Base-by-base conservation (phyloP, 2,113 vertebrate species). In the Siniperca chuatsi region DNA sequence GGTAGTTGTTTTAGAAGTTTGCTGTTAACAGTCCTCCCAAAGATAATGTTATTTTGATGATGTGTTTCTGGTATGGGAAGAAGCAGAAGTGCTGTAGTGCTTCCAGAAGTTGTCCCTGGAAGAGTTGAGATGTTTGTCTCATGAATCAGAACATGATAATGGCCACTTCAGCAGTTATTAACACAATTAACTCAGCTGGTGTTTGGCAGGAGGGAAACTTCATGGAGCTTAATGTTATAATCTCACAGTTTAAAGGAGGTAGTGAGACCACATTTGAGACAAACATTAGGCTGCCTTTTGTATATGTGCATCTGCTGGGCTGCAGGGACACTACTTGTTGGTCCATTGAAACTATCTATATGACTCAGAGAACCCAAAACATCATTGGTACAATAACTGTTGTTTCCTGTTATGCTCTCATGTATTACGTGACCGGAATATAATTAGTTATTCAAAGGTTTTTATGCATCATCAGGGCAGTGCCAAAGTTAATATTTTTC, bases 341-440 rank as follows among this genome's bases (percentile, higher is more conserved):
- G 33, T 57, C 20, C n/a, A 58, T 1, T 42, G 48, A 79, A 65
- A 68, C 18, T 50, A 50, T 54, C n/a, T 52, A 25, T 62, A 37
- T 79, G 58, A 88, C 23, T 84, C 75, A 89, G 55, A 74, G 7
- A 78, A 74, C 3, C 66, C 75, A 72, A 65, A 74, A 44, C 37
- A 55, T 42, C 23, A 57, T 44, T 20, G 20, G 46, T 8, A 62
- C 50, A 64, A 5, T 75, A 23, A 35, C 4, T 29, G 29, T 29
- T 29, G 29, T 72, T 81, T 81, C 40, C 83, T 81, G 74, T 75
- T 81, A 44, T 71, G 20, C 9, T 62, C 40, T 20, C 0, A 16
- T 42, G 6, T 79, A 37, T 67, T 29, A 62, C 12, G 1, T 67
- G 33, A 66, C 29, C 1, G 42, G 29, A 72, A 72, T 8, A 37